Base-by-base conservation (phyloP, 2,113 vertebrate genomes). In the Atlantisia rogersi region DNA sequence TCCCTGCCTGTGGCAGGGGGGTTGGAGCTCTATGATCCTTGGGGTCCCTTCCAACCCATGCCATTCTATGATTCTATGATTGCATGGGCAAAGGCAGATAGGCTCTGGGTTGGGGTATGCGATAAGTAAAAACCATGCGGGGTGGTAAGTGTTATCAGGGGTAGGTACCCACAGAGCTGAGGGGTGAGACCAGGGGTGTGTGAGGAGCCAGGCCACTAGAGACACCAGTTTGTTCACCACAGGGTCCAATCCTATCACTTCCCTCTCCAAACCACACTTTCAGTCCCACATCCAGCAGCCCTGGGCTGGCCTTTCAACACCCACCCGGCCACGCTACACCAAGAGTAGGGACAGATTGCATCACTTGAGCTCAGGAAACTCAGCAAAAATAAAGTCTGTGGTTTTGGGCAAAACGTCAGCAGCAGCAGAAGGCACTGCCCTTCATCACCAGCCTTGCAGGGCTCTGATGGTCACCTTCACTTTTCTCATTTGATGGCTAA, bases 281-380 rank as follows among this genome's bases (percentile, higher is more conserved):
- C 32, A 46, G 67, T 31, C 63, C 55, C 76, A 82, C 28, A 69
- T 9, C 10, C 74, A 69, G 40, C 13, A 24, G 26, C 32, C 50
- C 28, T 2, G 35, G 62, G 24, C 50, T 82, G 74, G 25, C 26
- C n/a, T 40, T 52, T 71, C 0, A 11, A 40, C 78, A 52, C 59
- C 55, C 62, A 50, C n/a, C 14, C 1, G 0, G 9, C 14, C 39
- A 20, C 0, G 0, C 15, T 0, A 0, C 28, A 37, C 19, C 2
- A 6, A 50, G 11, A n/a, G 40, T 56, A 18, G 0, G 1, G 48
- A 21, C 84, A 70, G 39, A 50, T 10, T 19, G 10, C 44, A 55
- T 3, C n/a, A 21, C 1, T 3, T 17, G 62, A 60, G 81, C 46
- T 65, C 48, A 59, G 53, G 65, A 5, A 31, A n/a, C 48, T 71